phyloP scores from a whole-genome alignment of 2,113 vertebrate species.

The Rhynchomys soricoides region DNA sequence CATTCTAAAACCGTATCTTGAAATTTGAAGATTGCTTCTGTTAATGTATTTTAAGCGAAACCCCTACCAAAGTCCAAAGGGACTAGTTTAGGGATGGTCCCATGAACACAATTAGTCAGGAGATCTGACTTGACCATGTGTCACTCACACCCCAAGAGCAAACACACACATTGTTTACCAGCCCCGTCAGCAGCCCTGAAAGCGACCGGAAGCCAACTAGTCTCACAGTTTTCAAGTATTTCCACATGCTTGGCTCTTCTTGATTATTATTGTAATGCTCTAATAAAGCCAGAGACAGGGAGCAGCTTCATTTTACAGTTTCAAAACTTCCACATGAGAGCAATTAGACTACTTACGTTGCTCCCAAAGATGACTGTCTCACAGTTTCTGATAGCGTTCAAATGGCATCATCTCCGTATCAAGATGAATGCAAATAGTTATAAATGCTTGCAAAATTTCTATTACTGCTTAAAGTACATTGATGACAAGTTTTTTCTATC shows the following conservation, averaged over 20 bases:
- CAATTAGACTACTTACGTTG: not conserved
- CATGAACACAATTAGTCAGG: not conserved
- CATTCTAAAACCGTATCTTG: not conserved
- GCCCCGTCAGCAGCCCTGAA: not conserved
- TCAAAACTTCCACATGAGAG: not conserved
- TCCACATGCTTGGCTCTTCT: not conserved
- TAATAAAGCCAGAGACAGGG: not conserved
- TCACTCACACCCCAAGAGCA: not conserved
- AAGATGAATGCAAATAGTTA: not conserved
- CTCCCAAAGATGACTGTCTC: not conserved
- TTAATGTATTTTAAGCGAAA: not conserved
- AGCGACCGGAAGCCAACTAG: no score
- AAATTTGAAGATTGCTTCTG: not conserved
- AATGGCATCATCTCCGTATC: not conserved
- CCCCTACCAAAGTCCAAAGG: not conserved
- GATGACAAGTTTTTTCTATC: not conserved
- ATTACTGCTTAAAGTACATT: not conserved
- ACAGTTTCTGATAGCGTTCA: not conserved
- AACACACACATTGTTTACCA: not conserved
- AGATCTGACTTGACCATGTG: not conserved
- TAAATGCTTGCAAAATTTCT: not conserved
- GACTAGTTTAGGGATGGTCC: not conserved
- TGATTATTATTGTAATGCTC: not conserved
- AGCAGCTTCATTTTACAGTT: not conserved
- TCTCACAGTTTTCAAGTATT: not conserved